Evolutionary conservation across 2,797 vertebrate species (phyloP).

Genomic region (Knipowitschia caucasica): DNA sequence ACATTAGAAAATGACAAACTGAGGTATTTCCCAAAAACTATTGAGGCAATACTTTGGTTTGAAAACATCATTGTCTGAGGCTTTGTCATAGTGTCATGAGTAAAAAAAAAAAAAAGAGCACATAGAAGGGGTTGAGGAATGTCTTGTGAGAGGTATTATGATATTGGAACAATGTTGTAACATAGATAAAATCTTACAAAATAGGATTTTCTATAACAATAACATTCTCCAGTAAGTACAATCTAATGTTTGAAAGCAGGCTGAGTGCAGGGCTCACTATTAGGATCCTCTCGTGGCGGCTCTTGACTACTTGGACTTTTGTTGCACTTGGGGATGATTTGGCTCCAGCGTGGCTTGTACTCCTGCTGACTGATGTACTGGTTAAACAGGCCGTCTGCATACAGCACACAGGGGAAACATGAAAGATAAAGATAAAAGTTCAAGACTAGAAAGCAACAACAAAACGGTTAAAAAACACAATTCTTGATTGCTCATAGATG

Average conservation of each 20-base stretch:
- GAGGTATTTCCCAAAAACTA: slow-evolving; percentile 1
- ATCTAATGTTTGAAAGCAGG: no score
- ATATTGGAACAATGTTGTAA: no score
- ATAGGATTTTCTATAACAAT: no score
- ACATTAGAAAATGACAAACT: slow-evolving; percentile 12
- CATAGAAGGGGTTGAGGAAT: no score
- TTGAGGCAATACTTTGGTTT: no score
- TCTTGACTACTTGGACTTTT: slow-evolving; percentile 84
- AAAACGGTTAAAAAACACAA: no score
- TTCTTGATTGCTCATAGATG: no score
- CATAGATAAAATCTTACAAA: no score
- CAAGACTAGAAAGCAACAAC: not conserved
- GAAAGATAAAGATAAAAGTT: not conserved
- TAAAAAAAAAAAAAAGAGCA: no score
- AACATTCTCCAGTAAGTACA: slow-evolving; percentile 7
- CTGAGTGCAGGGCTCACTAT: slow-evolving; percentile 60
- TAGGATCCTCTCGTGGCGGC: slow-evolving; percentile 60
- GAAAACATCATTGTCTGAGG: no score
- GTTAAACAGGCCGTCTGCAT: slow-evolving; percentile 94
- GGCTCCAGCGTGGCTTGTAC: slow-evolving; percentile 98
- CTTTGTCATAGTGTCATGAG: no score
- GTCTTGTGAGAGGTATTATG: no score
- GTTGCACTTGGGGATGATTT: slow-evolving; percentile 97
- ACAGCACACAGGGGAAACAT: slow-evolving; percentile 15
- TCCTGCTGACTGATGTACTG: slow-evolving; percentile 99